Conservation (phyloP, 2,113 vertebrate species). For the Phrynosoma blainvillii region DNA sequence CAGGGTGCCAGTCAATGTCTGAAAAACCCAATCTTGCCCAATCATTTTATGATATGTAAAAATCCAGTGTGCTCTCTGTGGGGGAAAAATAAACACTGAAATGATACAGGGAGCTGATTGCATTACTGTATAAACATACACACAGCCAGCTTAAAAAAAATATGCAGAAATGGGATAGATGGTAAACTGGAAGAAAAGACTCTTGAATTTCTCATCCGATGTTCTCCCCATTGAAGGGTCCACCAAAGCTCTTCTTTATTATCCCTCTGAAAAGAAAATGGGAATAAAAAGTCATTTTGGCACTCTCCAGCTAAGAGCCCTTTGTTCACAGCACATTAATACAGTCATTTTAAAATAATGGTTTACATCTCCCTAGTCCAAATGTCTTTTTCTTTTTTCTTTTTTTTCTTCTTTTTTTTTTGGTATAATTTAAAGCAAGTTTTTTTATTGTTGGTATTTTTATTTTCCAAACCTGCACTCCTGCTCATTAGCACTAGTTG, state of each 20-base stretch:
- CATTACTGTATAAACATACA: slow-evolving; percentile 12
- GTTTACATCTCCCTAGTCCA: slow-evolving; percentile 62
- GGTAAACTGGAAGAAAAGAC: slow-evolving; percentile 13
- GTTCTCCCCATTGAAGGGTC: slow-evolving; percentile 51
- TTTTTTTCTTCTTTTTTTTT: too few species aligned
- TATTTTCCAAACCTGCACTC: slow-evolving; percentile 43
- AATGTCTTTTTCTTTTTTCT: slow-evolving; percentile 60
- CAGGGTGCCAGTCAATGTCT: too few species aligned
- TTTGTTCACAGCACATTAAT: slow-evolving; percentile 68
- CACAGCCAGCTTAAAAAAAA: slow-evolving; percentile 31
- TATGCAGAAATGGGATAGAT: background rate
- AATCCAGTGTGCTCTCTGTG: background rate
- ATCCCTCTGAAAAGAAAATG: slow-evolving; percentile 67
- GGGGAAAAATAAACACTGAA: background rate
- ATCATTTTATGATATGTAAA: slow-evolving; percentile 7
- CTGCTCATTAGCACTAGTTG: slow-evolving; percentile 72
- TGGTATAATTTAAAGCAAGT: slow-evolving; percentile 9
- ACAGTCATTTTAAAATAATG: slow-evolving; percentile 76
- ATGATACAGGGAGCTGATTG: background rate
- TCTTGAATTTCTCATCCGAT: slow-evolving; percentile 42
- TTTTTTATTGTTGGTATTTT: too few species aligned
- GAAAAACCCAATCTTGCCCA: too few species aligned
- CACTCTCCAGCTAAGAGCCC: slow-evolving; percentile 64
- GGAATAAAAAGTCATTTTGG: slow-evolving; percentile 69
- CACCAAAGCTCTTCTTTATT: slow-evolving; percentile 64